Evolutionary conservation across 37 sponge, comb jelly and placozoan genomes (phyloP), one percentile per base, ranked within the genome.

Genomic region (Spongilla lacustris): DNA sequence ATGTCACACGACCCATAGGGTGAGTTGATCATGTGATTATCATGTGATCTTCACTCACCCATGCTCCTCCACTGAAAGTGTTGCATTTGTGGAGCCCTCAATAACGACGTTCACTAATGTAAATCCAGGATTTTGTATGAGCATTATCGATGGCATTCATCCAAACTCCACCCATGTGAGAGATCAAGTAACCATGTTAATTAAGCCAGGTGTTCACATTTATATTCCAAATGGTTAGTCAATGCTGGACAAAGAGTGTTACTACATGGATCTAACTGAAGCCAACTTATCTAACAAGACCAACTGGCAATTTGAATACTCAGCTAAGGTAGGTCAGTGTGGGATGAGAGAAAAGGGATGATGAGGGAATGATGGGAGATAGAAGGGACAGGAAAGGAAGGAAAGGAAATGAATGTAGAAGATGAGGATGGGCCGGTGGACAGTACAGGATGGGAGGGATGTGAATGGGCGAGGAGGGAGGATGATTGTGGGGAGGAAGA

Each of bases 281-380:
- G 96, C 97, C 9, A 96, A 96, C 73, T 26, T 69, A 6, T 80
- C 82, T 17, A 86, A 96, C 74, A 87, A 86, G 32, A 35, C 94
- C 2, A 84, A 85, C 21, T 98, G 98, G 98, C 58, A 81, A 68
- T 46, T 82, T 50, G 95, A 96, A 82, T 98, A 98, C 75, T 83
- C 92, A n/a, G 93, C 98, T n/a, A 86, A 83, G 84, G 94, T 94
- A n/a, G 50, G 77, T n/a, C n/a, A n/a, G n/a, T 41, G 41, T 41
- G 41, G 41, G 41, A 41, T 41, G 41, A 6, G 41, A 41, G 41
- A 6, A n/a, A n/a, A n/a, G n/a, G n/a, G n/a, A 41, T 3, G 41
- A 41, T 3, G 41, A 6, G 6, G 41, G 41, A 41, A 41, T 41
- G 41, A 41, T 9, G 41, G 41, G 41, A 41, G 41, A 9, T 41